These are phyloP conservation scores for Climacteris rufus DNA, from an alignment of 2,113 vertebrate species.

Conservation along the genomic window DNA sequence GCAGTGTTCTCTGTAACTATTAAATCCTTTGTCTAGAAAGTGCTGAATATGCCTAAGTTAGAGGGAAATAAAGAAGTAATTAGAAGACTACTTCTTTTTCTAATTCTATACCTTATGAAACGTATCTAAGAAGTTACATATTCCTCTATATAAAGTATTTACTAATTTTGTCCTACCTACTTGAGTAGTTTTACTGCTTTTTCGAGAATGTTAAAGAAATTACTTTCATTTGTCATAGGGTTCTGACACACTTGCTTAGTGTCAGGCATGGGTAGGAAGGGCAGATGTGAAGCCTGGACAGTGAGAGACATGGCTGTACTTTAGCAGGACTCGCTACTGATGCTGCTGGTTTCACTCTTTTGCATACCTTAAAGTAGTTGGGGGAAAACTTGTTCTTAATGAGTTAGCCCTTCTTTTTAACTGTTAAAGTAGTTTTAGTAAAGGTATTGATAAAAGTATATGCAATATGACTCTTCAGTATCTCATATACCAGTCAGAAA, in stretches of 20 bases:
- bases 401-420: neutral
- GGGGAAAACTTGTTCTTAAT: neutral
- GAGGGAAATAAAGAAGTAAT: neutral
- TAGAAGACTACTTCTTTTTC: neutral
- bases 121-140: neutral
- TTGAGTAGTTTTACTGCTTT: neutral
- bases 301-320: neutral
- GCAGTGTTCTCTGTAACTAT: neutral
- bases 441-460: neutral
- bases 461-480: neutral
- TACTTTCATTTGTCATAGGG: neutral
- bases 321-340: neutral
- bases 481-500: neutral
- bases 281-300: neutral
- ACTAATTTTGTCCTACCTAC: neutral
- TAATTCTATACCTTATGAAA: neutral
- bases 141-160: neutral
- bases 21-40: neutral
- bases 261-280: neutral
- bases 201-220: neutral
- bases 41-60: neutral
- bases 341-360: neutral
- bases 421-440: neutral
- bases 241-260: slow-evolving; percentile 9
- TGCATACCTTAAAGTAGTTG: neutral